Evolutionary conservation across 2,797 vertebrate species (phyloP).

Genomic region (Pseudochirops corinnae): DNA sequence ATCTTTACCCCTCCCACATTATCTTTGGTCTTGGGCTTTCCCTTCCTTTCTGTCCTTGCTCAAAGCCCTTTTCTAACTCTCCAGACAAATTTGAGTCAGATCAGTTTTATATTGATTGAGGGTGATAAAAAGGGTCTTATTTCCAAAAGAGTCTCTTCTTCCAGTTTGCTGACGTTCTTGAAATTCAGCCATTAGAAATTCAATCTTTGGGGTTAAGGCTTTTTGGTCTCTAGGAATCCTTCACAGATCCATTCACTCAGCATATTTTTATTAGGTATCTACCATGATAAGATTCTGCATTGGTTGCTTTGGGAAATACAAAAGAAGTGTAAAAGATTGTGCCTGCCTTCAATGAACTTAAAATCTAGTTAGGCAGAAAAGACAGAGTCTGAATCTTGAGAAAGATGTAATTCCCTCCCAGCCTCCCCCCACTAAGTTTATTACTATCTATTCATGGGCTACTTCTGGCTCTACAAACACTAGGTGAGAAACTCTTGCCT

Average conservation of each 20-base stretch:
- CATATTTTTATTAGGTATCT: neutral
- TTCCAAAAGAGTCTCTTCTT: neutral
- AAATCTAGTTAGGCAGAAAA: neutral
- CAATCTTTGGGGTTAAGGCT: neutral
- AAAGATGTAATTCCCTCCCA: neutral
- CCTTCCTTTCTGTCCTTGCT: neutral
- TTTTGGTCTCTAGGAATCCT: no score
- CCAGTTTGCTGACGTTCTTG: neutral
- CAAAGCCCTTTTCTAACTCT: neutral
- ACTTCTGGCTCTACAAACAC: neutral
- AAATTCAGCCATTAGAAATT: neutral
- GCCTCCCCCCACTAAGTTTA: no score
- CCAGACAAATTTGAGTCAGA: neutral
- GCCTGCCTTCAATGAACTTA: neutral
- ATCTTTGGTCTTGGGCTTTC: neutral
- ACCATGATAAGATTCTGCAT: neutral
- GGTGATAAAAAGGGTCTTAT: neutral
- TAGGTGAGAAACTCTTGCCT: no score
- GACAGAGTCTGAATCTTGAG: neutral
- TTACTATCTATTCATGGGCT: neutral
- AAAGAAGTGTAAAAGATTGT: neutral
- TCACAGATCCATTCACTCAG: neutral
- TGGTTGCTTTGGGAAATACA: neutral
- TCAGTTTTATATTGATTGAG: neutral
- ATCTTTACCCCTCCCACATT: constrained; percentile 14